Conservation (phyloP, 1,140 invertebrate species). For the Lamellibrachia luymesi region DNA sequence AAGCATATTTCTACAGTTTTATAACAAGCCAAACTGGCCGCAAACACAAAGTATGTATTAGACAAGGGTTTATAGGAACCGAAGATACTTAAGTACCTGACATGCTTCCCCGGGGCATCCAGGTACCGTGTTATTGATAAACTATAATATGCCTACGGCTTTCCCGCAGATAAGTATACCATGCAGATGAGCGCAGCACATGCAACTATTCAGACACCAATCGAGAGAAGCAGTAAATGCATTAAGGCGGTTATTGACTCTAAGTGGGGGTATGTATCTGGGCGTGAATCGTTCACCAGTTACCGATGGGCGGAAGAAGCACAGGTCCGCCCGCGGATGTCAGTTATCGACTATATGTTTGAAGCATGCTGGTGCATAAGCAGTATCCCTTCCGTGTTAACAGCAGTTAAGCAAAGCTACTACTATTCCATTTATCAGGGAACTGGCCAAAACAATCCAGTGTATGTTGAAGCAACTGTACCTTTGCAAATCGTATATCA, state of each 20-base stretch:
- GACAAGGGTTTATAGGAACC: background rate
- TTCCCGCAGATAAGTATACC: background rate
- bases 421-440: background rate
- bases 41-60: background rate
- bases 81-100: background rate
- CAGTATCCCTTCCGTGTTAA: background rate
- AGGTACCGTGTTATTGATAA: background rate
- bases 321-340: background rate
- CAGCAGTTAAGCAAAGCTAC: background rate
- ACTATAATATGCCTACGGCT: background rate
- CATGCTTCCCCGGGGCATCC: background rate
- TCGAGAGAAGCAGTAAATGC: background rate
- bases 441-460: background rate
- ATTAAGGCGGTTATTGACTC: background rate
- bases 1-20: background rate
- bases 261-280: background rate
- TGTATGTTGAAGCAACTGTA: background rate
- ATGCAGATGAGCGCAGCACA: background rate
- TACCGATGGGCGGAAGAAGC: background rate
- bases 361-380: background rate
- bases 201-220: background rate
- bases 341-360: background rate
- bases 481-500: background rate
- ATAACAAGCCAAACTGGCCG: background rate
- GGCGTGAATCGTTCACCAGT: background rate